Conservation (phyloP, 2,888 invertebrate genomes). For the Epistrophe eligans region DNA sequence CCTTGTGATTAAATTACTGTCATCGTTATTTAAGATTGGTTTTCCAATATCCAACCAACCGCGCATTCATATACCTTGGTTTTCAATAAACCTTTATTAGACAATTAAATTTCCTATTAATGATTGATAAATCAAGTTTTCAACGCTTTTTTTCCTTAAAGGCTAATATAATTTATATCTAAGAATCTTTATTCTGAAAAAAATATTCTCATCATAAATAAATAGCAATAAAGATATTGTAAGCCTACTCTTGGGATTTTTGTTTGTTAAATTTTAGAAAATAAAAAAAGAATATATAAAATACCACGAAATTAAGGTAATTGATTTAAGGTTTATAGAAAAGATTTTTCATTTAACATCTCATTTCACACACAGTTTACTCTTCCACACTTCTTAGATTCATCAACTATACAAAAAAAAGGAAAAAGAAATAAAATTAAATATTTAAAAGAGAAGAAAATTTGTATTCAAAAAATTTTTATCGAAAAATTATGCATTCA, state of each 20-base stretch:
- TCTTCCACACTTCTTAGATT: slow-evolving; percentile 3
- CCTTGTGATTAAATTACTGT: neutral
- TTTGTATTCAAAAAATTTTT: slow-evolving; percentile 57
- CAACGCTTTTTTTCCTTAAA: neutral
- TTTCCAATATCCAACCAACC: neutral
- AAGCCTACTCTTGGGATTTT: neutral
- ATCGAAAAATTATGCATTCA: slow-evolving; percentile 12
- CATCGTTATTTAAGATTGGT: neutral
- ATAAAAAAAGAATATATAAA: slow-evolving; percentile 8
- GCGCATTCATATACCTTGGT: neutral
- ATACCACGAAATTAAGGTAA: slow-evolving; percentile 32
- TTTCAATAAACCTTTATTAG: neutral
- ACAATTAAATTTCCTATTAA: slow-evolving; percentile 52
- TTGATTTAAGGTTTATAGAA: slow-evolving; percentile 38
- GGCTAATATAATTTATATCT: neutral
- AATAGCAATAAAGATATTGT: slow-evolving; percentile 54
- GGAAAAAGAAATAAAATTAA: slow-evolving; percentile 59
- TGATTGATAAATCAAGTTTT: neutral
- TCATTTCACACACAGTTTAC: neutral
- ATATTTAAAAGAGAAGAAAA: slow-evolving; percentile 70
- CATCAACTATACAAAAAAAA: neutral
- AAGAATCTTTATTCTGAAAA: neutral
- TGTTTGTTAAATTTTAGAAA: neutral
- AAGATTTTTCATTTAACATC: slow-evolving; percentile 25
- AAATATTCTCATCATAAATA: slow-evolving; percentile 16